Evolutionary conservation across 2,888 invertebrate species (phyloP).

Genomic region (Drosophila kambysellisi): DNA sequence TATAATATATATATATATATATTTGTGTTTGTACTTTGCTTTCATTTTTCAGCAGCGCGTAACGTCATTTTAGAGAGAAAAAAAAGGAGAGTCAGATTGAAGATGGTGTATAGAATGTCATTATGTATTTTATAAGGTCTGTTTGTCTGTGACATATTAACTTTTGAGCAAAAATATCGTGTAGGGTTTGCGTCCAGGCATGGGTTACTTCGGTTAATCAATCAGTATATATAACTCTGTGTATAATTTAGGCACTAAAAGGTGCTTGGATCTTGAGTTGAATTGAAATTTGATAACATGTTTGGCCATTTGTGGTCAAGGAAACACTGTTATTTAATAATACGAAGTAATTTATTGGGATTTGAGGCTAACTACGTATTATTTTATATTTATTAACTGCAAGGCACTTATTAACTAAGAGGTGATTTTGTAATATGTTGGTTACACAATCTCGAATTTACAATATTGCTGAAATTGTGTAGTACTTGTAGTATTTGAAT

Average conservation of each 20-base stretch:
- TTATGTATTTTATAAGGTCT: constrained; percentile 22
- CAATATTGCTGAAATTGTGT: background rate
- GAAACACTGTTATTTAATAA: background rate
- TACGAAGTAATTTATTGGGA: background rate
- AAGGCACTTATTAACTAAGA: background rate
- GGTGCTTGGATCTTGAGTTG: background rate
- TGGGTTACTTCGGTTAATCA: constrained; percentile 33
- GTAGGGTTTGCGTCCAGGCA: constrained; percentile 3
- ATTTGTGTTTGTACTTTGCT: constrained; percentile 24
- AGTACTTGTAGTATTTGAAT: background rate
- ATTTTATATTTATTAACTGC: background rate
- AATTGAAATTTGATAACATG: constrained; percentile 35
- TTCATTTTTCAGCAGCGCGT: constrained; percentile 50
- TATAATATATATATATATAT: constrained; percentile 7
- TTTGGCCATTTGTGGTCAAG: background rate
- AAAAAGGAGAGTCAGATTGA: background rate
- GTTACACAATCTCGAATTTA: background rate
- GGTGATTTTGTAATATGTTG: background rate
- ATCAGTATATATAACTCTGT: constrained; percentile 31
- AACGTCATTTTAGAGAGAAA: constrained; percentile 38
- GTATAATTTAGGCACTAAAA: background rate
- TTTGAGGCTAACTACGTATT: background rate
- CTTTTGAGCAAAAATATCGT: constrained; percentile 37
- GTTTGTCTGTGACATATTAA: constrained; percentile 53
- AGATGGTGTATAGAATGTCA: constrained; percentile 14